Evolutionary conservation across 2,888 invertebrate genomes (phyloP).

Genomic region (Habroteleia sp.): DNA sequence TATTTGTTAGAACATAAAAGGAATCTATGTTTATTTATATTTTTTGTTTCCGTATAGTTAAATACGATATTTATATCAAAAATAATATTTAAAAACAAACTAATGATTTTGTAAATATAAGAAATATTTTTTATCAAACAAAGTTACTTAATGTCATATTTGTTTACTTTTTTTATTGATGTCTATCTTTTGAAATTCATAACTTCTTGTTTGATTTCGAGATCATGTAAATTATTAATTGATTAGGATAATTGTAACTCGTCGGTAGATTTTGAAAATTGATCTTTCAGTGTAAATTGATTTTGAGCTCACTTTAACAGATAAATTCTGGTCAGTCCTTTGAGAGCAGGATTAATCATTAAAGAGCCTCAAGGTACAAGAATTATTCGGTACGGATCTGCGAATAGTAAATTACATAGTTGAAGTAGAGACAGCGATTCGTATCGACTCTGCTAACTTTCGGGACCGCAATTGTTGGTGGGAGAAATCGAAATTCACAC

Average conservation of each 20-base stretch:
- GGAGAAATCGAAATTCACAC: slow-evolving; percentile 69
- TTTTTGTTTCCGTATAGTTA: no score
- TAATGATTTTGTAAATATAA: no score
- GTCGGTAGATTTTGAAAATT: slow-evolving; percentile 28
- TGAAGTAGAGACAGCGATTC: slow-evolving; percentile 64
- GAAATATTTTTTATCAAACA: no score
- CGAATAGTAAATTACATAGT: slow-evolving; percentile 71
- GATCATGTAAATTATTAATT: neutral
- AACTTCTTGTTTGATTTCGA: neutral
- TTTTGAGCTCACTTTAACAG: slow-evolving; percentile 17
- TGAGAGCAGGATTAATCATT: slow-evolving; percentile 65
- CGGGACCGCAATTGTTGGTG: slow-evolving; percentile 72
- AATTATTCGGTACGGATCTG: slow-evolving; percentile 60
- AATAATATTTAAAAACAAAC: no score
- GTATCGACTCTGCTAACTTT: slow-evolving; percentile 74
- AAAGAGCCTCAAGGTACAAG: slow-evolving; percentile 63
- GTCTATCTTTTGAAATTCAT: neutral
- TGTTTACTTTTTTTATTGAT: neutral
- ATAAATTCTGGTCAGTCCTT: slow-evolving; percentile 54
- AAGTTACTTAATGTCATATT: no score
- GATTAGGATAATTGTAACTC: slow-evolving; percentile 1
- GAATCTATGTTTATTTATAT: no score
- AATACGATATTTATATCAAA: no score
- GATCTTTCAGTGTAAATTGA: slow-evolving; percentile 26
- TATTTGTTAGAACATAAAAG: no score